Conservation (phyloP, 1,140 invertebrate species). For the Potamilus streckersoni region DNA sequence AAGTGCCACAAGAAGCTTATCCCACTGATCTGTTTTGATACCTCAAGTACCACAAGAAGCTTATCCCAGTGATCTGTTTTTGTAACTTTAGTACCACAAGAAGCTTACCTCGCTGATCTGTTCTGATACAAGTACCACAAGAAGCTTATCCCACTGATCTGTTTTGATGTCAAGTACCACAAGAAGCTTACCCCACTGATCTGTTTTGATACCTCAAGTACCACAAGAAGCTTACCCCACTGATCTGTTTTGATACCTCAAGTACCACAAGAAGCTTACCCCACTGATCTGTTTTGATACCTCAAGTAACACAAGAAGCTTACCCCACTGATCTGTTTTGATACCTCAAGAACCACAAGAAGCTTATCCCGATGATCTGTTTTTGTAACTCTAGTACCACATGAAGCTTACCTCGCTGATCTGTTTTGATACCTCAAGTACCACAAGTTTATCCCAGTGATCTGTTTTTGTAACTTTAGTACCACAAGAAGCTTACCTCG, state of each 20-base stretch:
- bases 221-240: too few species aligned
- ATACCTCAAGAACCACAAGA: too few species aligned
- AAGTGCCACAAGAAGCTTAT: conserved; percentile 40
- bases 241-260: conserved; percentile 75
- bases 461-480: conserved; percentile 73
- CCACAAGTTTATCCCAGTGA: conserved; percentile 69
- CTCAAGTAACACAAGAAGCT: too few species aligned
- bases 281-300: conserved; percentile 72
- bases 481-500: too few species aligned
- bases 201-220: conserved; percentile 78
- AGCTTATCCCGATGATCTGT: conserved; percentile 75
- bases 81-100: too few species aligned
- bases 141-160: too few species aligned
- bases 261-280: conserved; percentile 81
- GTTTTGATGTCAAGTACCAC: conserved; percentile 80
- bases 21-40: conserved; percentile 78
- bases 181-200: conserved; percentile 73
- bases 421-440: conserved; percentile 73
- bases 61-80: conserved; percentile 76
- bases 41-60: too few species aligned
- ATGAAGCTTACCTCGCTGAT: conserved; percentile 70
- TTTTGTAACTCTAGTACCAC: conserved; percentile 68
- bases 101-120: too few species aligned
- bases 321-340: too few species aligned
- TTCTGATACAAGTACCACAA: too few species aligned